Percentiles rank a stretch among this genome's conserved stretches.
These are phyloP conservation scores for Phalacrocorax carbo DNA, from an alignment of 2,113 vertebrate genomes.

Conservation along the genomic window DNA sequence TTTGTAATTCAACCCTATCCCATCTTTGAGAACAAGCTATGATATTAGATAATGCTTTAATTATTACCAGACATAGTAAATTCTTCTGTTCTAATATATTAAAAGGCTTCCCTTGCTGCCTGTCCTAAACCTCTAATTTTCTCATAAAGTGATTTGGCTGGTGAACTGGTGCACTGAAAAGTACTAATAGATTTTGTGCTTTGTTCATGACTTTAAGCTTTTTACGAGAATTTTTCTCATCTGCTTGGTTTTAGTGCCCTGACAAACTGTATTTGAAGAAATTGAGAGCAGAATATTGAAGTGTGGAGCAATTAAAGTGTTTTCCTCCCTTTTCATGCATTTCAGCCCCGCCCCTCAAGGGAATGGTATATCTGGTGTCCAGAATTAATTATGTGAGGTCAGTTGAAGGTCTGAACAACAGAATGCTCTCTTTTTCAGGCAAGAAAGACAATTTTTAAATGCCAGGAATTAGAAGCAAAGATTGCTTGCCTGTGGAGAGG, in stretches of 20 bases:
- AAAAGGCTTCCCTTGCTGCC: neutral
- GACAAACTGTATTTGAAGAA: neutral
- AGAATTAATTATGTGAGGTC: constrained; percentile 47
- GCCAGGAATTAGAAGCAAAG: neutral
- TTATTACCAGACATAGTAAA: neutral
- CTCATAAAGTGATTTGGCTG: neutral
- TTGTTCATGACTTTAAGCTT: neutral
- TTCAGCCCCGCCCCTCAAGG: neutral
- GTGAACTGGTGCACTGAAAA: neutral
- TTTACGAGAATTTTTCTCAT: neutral
- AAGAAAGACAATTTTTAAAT: constrained; percentile 1
- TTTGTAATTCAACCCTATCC: neutral
- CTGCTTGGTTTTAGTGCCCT: neutral
- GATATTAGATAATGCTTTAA: neutral
- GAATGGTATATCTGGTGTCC: constrained; percentile 22
- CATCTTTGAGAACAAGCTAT: neutral
- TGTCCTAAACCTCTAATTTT: neutral
- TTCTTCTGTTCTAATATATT: neutral
- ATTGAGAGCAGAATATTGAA: neutral
- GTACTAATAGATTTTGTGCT: neutral
- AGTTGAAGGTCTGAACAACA: constrained; percentile 24
- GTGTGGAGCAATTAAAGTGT: neutral
- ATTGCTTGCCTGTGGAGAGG: neutral
- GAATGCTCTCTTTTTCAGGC: neutral
- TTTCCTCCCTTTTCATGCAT: constrained; percentile 18